Evolutionary conservation across 2,113 vertebrate species (phyloP), one percentile per base, ranked within the genome.

Genomic region (Solenodon paradoxus): DNA sequence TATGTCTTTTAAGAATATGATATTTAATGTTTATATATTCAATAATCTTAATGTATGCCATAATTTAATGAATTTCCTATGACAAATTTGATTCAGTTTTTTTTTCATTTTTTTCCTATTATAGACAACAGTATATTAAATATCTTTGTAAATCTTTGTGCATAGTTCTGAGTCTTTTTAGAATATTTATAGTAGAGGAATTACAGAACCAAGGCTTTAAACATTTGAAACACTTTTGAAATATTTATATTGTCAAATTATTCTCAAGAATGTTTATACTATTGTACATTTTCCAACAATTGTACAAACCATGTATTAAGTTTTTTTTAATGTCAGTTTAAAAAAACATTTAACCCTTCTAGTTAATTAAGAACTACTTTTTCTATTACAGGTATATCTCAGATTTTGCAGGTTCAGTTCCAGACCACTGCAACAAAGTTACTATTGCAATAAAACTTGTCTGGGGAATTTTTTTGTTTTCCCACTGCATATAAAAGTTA

Each of bases 241-340:
- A 66, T 84, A 20, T 63, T 57, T 45, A 17, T n/a, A 51, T 40
- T 38, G 17, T 72, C 30, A 53, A 9, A 78, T 88, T 69, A 47
- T 32, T 49, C 42, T 86, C 57, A 45, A 22, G 26, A 77, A 90
- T 78, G 19, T 71, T 61, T 77, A n/a, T 64, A 20, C 22, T 35
- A 55, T 57, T 89, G n/a, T 38, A 53, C 16, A 26, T 86, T 95
- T 93, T 45, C 22, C 71, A 83, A 85, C 35, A 77, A 28, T 53
- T 47, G 3, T 66, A 45, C 32, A 53, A 61, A 38, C n/a, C 72
- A 35, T 40, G 0, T 66, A 47, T 45, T 64, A 45, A n/a, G 16
- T 63, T 88, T 85, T 64, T 71, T 96, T 80, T 95, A 92, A 89
- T n/a, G n/a, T n/a, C n/a, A n/a, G n/a, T n/a, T n/a, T n/a, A n/a